Evolutionary conservation across 2,113 vertebrate genomes (phyloP), one percentile per base, ranked within the genome.

Genomic region (Rhizomys pruinosus): DNA sequence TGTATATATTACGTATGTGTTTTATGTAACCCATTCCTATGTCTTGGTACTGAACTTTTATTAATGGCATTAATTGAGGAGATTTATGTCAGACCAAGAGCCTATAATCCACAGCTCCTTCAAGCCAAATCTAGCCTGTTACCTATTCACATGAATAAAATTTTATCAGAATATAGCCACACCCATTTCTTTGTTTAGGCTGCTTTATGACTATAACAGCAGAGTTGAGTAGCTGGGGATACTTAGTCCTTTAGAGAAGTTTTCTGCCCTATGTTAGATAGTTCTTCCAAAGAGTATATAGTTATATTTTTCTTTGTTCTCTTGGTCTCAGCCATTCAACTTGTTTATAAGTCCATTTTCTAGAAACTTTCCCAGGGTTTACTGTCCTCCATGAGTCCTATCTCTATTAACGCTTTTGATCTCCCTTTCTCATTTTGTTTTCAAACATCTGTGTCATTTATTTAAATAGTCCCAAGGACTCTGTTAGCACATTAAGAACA

Each of bases 361-460:
- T 47, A 59, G 87, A 91, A 92, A 73, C 19, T 80, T 87, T 88
- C 47, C 57, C 42, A 66, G 27, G 13, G 69, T 55, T 15, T 44
- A 77, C 57, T 92, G 44, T 13, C 76, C 22, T 92, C 85, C 20
- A 3, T 63, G 29, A 27, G 52, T 82, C 22, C 16, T 72, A 22
- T 25, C 10, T 61, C 27, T 66, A 64, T 4, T 57, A 74, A 74
- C 4, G 44, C 37, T n/a, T 73, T 72, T 25, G 0, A 15, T 52
- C 47, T n/a, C 47, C 47, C 47, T 12, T 84, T 17, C 29, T 61
- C 25, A 37, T 74, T 68, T 63, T 66, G 23, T 63, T 16, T 90
- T 95, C 64, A 71, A 95, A 16, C 47, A 11, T 52, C 55, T 81
- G 64, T 90, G 6, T 52, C 57, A 29, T 77, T 90, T 78, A 66